Evolutionary conservation across 1,140 invertebrate genomes (phyloP).

Genomic region (Rhyzopertha dominica): DNA sequence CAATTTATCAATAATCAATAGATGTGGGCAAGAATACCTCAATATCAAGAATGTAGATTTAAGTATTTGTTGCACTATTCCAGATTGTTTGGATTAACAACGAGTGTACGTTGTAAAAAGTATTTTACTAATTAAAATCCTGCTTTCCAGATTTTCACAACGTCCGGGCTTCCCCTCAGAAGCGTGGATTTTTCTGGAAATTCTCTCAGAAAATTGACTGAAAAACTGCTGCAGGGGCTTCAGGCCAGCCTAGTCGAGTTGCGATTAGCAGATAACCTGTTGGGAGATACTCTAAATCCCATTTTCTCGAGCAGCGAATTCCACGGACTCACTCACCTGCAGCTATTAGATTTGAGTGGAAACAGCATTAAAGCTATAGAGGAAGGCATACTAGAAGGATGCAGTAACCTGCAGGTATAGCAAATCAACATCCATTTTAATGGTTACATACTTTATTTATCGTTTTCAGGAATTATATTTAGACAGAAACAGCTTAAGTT

Average conservation of each 20-base stretch:
- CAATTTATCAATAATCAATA: too few relatives aligned
- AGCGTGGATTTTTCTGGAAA: slow-evolving; percentile 79
- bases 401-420: slow-evolving; percentile 66
- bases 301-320: slow-evolving; percentile 83
- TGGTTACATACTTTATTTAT: background rate
- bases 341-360: slow-evolving; percentile 68
- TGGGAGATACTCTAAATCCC: slow-evolving; percentile 84
- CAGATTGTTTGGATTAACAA: too few relatives aligned
- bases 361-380: slow-evolving; percentile 77
- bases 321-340: slow-evolving; percentile 66
- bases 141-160: slow-evolving; percentile 54
- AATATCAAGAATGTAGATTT: too few relatives aligned
- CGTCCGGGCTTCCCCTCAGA: slow-evolving; percentile 60
- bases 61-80: too few relatives aligned
- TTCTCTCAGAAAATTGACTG: slow-evolving; percentile 70
- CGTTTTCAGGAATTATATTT: slow-evolving; percentile 68
- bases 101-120: too few relatives aligned
- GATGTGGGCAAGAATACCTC: too few relatives aligned
- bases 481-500: slow-evolving; percentile 69
- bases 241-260: slow-evolving; percentile 64
- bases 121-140: slow-evolving; percentile 4
- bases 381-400: slow-evolving; percentile 79
- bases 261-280: slow-evolving; percentile 69
- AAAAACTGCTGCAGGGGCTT: slow-evolving; percentile 65
- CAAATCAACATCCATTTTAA: slow-evolving; percentile 18